Percentiles rank a stretch among this genome's conserved stretches.
Conservation (phyloP, 2,888 invertebrate species). For the Monochamus alternatus region DNA sequence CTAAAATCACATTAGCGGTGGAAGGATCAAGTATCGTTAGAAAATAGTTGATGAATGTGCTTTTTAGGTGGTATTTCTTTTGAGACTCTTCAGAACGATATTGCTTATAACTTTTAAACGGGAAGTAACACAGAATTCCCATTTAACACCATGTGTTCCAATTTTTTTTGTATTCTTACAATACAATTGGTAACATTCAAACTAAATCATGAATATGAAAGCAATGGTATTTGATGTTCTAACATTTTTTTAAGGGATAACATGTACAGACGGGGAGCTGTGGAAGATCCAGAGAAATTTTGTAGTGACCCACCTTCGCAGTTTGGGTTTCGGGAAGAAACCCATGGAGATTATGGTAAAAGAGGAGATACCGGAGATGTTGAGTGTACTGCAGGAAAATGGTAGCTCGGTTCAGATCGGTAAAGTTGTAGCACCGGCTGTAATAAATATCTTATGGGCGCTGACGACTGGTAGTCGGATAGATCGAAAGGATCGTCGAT, state of each 20-base stretch:
- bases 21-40: no score
- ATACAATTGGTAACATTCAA: no score
- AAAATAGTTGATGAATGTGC: no score
- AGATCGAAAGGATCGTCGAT: constrained; percentile 68
- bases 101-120: no score
- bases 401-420: constrained; percentile 59
- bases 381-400: constrained; percentile 59
- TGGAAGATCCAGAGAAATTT: constrained; percentile 74
- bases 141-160: no score
- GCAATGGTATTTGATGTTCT: background rate
- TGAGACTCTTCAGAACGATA: no score
- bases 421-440: constrained; percentile 72
- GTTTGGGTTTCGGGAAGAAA: constrained; percentile 73
- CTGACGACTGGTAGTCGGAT: constrained; percentile 73
- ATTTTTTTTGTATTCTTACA: no score
- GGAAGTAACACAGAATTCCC: no score
- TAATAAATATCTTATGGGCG: constrained; percentile 80
- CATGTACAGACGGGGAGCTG: constrained; percentile 73
- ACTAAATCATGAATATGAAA: no score
- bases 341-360: constrained; percentile 70
- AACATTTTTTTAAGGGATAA: constrained; percentile 71
- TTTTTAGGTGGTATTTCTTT: no score
- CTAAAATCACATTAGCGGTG: no score
- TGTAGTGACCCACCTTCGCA: constrained; percentile 71
- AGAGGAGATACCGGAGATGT: constrained; percentile 73